Evolutionary conservation across 2,113 vertebrate genomes (phyloP).

Genomic region (Conger conger): DNA sequence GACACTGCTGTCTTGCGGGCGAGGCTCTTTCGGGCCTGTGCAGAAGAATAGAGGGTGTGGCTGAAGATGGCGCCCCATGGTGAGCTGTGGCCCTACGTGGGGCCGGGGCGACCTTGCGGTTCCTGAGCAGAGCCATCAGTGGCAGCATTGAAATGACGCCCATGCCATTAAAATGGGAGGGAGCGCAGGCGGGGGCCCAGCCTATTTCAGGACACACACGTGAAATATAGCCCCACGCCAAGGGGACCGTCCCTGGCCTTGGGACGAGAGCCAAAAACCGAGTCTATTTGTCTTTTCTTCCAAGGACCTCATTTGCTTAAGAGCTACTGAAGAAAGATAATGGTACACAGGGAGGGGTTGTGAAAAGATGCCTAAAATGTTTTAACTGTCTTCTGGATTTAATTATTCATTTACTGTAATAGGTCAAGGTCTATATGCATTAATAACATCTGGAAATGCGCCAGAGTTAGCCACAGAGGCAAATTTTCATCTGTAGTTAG

Average conservation of each 20-base stretch:
- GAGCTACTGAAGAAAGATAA: background rate
- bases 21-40: background rate
- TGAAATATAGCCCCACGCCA: constrained; percentile 13
- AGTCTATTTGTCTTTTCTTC: background rate
- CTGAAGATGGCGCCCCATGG: constrained; percentile 32
- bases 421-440: too few species aligned
- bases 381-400: background rate
- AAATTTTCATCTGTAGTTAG: too few species aligned
- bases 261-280: background rate
- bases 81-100: background rate
- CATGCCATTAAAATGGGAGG: background rate
- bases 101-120: background rate
- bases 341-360: background rate
- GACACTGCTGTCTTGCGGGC: background rate
- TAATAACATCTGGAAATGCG: too few species aligned
- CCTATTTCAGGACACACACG: background rate
- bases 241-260: background rate
- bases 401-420: too few species aligned
- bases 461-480: too few species aligned
- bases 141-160: background rate
- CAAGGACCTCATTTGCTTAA: background rate
- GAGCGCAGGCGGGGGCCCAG: background rate
- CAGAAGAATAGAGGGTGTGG: constrained; percentile 14
- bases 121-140: constrained; percentile 2
- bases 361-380: background rate